Evolutionary conservation across 2,797 vertebrate species (phyloP), one percentile per base, ranked within the genome.

Genomic region (Microctenopoma stevenorrisi): DNA sequence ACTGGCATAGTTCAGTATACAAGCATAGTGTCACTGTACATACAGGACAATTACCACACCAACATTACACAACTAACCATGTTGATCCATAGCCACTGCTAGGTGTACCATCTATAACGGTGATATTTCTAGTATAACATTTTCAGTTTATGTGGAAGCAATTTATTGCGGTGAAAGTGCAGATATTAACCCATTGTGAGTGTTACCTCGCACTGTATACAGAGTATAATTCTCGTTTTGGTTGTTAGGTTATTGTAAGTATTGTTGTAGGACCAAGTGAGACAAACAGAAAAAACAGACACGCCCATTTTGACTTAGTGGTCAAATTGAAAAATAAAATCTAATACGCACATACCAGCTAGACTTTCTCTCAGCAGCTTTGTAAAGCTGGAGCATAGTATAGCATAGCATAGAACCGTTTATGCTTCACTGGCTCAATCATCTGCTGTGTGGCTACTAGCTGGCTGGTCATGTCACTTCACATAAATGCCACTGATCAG

Each of bases 1-100:
- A 64, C 38, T 65, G 56, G 68, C 48, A 64, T 58, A 74, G 74
- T 81, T 78, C 57, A 81, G 64, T 73, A 54, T 69, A 35, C n/a
- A 50, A 74, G 49, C 18, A 76, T 71, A 61, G 75, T 73, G 53
- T 62, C 60, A 74, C 47, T 74, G 22, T 26, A 51, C 63, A 81
- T 70, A 55, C 46, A 77, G 13, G 40, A 54, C 15, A 68, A 67
- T 33, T 55, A 38, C 14, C 43, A 13, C 40, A 72, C 51, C 15
- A 51, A 51, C 33, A 22, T 47, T 61, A 42, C 18, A n/a, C 2
- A 63, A 54, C 43, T 15, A 48, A 66, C 25, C 28, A 50, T 42
- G 14, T 52, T 10, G 33, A 52, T 59, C 5, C 56, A 61, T 26
- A 37, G 52, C 10, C 13, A 42, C 40, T 22, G n/a, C 56, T 33